Percentiles rank a stretch among this genome's conserved stretches.
These are phyloP conservation scores for Halcyon chelicuti DNA, from an alignment of 2,797 vertebrate species.

Conservation along the genomic window DNA sequence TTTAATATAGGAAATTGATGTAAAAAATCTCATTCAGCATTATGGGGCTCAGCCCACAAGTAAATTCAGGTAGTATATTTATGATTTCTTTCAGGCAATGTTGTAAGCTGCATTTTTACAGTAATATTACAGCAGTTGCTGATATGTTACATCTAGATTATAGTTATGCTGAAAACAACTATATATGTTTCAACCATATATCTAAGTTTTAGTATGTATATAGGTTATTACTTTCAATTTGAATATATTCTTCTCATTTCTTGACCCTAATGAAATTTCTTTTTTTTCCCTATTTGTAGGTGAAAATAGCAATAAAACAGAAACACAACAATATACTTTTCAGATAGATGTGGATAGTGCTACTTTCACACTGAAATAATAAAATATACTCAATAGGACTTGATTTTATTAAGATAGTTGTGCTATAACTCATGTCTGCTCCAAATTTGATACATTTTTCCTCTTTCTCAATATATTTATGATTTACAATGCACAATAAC, in stretches of 20 bases:
- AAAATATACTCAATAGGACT: background rate
- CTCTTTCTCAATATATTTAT: background rate
- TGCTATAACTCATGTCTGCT: background rate
- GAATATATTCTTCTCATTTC: background rate
- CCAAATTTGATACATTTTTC: background rate
- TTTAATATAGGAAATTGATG: background rate
- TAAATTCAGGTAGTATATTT: background rate
- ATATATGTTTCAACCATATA: background rate
- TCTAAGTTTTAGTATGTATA: background rate
- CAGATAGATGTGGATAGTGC: background rate
- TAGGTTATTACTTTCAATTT: background rate
- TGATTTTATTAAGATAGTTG: background rate
- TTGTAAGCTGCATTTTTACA: background rate
- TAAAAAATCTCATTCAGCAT: background rate
- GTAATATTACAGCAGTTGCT: background rate
- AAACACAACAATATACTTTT: background rate
- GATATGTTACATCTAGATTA: background rate
- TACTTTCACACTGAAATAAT: background rate
- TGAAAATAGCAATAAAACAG: background rate
- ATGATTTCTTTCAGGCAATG: background rate
- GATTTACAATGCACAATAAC: background rate
- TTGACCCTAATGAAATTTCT: accelerated
- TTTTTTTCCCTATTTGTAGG: background rate
- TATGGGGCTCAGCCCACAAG: background rate
- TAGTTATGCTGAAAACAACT: background rate